Conservation (phyloP, 1,140 invertebrate species). For the Drosophila murphyi region DNA sequence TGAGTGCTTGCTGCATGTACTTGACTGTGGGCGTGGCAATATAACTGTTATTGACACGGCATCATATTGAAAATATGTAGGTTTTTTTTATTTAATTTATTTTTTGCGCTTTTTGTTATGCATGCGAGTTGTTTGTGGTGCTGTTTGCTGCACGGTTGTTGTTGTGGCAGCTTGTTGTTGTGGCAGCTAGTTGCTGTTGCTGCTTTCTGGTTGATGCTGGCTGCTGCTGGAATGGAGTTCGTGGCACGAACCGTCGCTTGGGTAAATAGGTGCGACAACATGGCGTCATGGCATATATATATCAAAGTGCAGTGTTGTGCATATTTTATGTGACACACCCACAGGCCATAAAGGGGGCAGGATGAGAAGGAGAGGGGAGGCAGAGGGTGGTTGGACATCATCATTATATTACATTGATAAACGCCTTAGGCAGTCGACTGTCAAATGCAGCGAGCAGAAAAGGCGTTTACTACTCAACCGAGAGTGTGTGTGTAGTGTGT, state of each 20-base stretch:
- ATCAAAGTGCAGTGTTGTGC: conserved; percentile 57
- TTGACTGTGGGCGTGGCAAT: conserved; percentile 42
- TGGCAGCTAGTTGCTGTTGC: not conserved
- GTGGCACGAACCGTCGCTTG: conserved; percentile 26
- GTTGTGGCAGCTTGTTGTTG: not conserved
- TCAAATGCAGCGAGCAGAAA: conserved; percentile 63
- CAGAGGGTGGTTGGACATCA: conserved; percentile 32
- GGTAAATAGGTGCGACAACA: conserved; percentile 76
- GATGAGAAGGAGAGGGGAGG: not conserved
- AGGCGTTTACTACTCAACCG: conserved; percentile 51
- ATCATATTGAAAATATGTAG: conserved; percentile 77
- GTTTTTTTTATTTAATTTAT: not conserved
- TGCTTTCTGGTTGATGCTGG: conserved; percentile 2
- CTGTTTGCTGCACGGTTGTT: not conserved
- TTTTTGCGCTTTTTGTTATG: conserved; percentile 35
- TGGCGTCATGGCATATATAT: conserved; percentile 45
- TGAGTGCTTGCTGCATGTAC: conserved; percentile 22
- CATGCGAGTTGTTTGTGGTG: conserved; percentile 10
- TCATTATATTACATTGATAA: conserved; percentile 77
- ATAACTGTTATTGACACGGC: conserved; percentile 80
- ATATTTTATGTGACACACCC: conserved; percentile 49
- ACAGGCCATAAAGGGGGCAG: not conserved
- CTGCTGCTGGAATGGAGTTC: conserved; percentile 7
- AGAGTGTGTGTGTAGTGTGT: conserved; percentile 27
- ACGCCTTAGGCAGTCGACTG: conserved; percentile 72